Percentiles rank a stretch among this genome's conserved stretches.
Conservation (phyloP, 2,888 invertebrate genomes). For the Tiphia femorata region DNA sequence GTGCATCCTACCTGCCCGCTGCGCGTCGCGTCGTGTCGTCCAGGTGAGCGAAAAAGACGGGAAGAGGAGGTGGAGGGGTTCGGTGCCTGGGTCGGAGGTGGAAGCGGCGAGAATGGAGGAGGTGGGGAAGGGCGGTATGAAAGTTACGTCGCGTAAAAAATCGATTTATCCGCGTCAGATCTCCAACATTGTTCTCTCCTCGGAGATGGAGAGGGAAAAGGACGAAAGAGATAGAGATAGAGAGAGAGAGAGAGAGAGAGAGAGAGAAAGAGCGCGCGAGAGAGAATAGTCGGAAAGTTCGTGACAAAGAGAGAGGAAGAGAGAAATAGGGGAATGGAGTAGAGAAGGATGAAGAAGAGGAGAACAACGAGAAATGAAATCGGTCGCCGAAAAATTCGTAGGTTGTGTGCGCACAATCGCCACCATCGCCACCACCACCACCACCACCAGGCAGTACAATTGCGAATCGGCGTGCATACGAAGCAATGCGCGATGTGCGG, state of each 20-base stretch:
- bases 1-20: no score
- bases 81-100: no score
- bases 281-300: background rate
- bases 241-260: slow-evolving; percentile 6
- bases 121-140: slow-evolving; percentile 29
- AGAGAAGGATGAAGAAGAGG: background rate
- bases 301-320: no score
- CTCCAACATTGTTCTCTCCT: slow-evolving; percentile 63
- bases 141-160: slow-evolving; percentile 64
- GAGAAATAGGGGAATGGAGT: background rate
- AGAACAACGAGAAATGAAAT: background rate
- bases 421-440: no score
- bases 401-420: no score
- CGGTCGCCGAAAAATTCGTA: slow-evolving; percentile 33
- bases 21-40: no score
- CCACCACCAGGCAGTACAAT: no score
- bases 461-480: no score
- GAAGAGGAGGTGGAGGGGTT: background rate
- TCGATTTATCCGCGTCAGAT: slow-evolving; percentile 66
- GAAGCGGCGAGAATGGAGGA: background rate
- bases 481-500: no score
- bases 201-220: slow-evolving; percentile 9
- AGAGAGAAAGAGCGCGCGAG: background rate
- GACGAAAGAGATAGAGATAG: background rate
- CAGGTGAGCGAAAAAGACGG: background rate